Conservation (phyloP, 2,113 vertebrate genomes). For the Gallinago jamesoni region DNA sequence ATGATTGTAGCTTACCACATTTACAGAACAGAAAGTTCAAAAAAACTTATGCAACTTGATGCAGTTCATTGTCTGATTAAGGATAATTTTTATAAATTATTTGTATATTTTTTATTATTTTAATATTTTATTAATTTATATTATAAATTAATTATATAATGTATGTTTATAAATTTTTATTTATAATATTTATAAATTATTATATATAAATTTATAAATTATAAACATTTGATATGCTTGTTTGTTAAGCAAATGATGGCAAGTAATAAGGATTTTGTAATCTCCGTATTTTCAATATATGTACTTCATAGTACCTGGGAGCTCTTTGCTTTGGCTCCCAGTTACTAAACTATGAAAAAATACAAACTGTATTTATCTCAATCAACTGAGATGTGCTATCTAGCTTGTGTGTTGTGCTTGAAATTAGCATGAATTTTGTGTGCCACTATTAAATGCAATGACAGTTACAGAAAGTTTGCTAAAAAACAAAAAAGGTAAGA, state of each 20-base stretch:
- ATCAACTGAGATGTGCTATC: neutral
- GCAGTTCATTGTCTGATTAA: neutral
- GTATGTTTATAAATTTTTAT: no score
- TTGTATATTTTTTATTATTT: no score
- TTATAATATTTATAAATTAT: no score
- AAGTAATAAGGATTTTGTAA: neutral
- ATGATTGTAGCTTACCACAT: neutral
- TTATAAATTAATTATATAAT: no score
- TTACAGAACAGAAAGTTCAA: neutral
- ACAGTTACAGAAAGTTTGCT: neutral
- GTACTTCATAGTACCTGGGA: neutral
- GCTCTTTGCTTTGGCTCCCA: neutral
- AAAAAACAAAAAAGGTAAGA: no score
- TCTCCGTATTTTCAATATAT: fast-evolving
- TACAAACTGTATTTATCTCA: neutral
- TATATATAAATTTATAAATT: neutral
- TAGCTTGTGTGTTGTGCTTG: neutral
- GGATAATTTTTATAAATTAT: neutral
- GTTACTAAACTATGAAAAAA: neutral
- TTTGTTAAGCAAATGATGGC: neutral
- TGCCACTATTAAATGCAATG: neutral
- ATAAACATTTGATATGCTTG: neutral
- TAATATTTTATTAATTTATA: no score
- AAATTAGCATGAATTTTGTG: neutral
- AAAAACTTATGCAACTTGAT: neutral